Evolutionary conservation across 2,797 vertebrate genomes (phyloP), one percentile per base, ranked within the genome.

Genomic region (Bryconaethiops microstoma): DNA sequence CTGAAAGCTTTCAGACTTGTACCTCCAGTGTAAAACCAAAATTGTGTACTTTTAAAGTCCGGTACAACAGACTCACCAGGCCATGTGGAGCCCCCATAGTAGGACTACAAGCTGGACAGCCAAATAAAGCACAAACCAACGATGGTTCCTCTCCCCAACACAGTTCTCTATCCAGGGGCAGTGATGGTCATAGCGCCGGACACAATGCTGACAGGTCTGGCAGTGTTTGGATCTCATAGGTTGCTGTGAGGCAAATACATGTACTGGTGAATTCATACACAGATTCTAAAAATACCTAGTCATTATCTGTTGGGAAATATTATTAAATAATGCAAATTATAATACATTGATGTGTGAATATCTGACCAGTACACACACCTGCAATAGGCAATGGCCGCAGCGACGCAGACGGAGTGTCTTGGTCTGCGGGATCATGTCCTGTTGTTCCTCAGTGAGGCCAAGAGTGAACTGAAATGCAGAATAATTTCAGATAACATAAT

Each of bases 161-260:
- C 97, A 99, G 93, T 99, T 99, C 91, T 97, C 96, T 1, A 98
- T 96, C 97, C 97, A 99, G 74, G 97, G 97, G 76, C 97, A 99
- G 91, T 99, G 97, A 74, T 99, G 97, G 91, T 99, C 98, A 0
- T 95, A 99, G 16, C 97, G 95, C 4, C 96, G 95, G 1, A 99
- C 96, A 0, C 97, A 99, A 89, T 92, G 97, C 55, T 91, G 95
- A 87, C 98, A 99, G 0, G 93, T 93, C 81, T 93, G 95, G 87
- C 97, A 99, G 89, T 99, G 97, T 85, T 92, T 96, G 35, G 97
- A 95, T 79, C 97, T 92, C 94, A 99, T 95, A 40, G 98, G 97
- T 88, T 97, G 96, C 98, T 99, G 90, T 10, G 17, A 67, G 17
- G n/a, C 13, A 40, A 16, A 55, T 7, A 45, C 7, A 40, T 35